Evolutionary conservation across 2,888 invertebrate species (phyloP), one percentile per base, ranked within the genome.

Genomic region (Buathra laborator): DNA sequence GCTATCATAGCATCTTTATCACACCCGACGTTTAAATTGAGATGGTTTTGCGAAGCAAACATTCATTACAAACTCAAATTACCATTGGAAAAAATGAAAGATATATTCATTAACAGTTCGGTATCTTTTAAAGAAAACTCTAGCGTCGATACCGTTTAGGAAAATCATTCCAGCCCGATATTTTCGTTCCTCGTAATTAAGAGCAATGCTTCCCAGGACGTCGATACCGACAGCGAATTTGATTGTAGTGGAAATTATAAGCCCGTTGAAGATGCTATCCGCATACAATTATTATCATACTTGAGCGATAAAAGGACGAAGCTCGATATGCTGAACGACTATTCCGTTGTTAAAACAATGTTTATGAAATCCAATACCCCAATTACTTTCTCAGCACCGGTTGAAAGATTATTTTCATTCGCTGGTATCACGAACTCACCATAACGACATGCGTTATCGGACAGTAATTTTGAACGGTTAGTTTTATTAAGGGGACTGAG

Each of bases 361-460:
- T 83, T 83, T 48, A 32, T 71, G 14, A 77, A 77, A 43, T 83
- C 66, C n/a, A n/a, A n/a, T n/a, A n/a, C n/a, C n/a, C n/a, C n/a
- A n/a, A n/a, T n/a, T n/a, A n/a, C n/a, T n/a, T n/a, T n/a, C n/a
- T n/a, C n/a, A n/a, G n/a, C n/a, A n/a, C n/a, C n/a, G n/a, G n/a
- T n/a, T n/a, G n/a, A n/a, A n/a, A n/a, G 43, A 43, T 43, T 43
- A 9, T 43, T 43, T 14, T 51, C 51, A 3, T 51, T 51, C 14
- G 51, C 51, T 3, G 14, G 51, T 12, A 51, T 51, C 14, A n/a
- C 51, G 3, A 51, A 51, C n/a, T 6, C 51, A 5, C 51, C 51
- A n/a, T 9, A 14, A n/a, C 51, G 51, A 5, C 51, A 51, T 24
- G 24, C 51, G 5, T 14, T 51, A 51, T n/a, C 53, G n/a, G 16